Conservation (phyloP, 2,797 vertebrate genomes). For the Buceros bicornis region DNA sequence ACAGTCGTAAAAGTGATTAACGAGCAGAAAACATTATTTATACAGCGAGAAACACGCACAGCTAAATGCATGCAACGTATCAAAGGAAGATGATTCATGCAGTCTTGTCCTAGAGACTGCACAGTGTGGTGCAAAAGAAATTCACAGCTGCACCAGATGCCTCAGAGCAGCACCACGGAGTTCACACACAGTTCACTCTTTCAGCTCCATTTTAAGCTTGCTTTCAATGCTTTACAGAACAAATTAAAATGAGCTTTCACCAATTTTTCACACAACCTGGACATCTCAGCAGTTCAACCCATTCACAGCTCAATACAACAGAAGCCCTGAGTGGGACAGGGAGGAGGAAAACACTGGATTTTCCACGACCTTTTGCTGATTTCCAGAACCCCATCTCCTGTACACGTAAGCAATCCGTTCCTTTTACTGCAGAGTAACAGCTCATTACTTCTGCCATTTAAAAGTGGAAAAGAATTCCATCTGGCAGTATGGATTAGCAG, state of each 20-base stretch:
- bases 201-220: neutral
- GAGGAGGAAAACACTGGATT: neutral
- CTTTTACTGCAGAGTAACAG: neutral
- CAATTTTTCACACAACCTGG: neutral
- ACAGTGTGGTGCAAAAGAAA: neutral
- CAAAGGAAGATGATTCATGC: neutral
- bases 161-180: neutral
- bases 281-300: neutral
- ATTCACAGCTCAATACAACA: rapidly evolving
- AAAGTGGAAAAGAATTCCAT: neutral
- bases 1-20: neutral
- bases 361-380: neutral
- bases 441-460: neutral
- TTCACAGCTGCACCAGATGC: neutral
- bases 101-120: neutral
- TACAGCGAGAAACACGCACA: neutral
- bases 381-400: neutral
- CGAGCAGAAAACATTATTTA: neutral
- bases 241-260: neutral
- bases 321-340: neutral
- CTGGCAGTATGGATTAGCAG: neutral
- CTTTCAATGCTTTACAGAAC: neutral
- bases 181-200: neutral
- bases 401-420: neutral
- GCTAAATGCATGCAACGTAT: rapidly evolving